Evolutionary conservation across 1,140 invertebrate genomes (phyloP), one percentile per base, ranked within the genome.

Genomic region (Nymphalis io): DNA sequence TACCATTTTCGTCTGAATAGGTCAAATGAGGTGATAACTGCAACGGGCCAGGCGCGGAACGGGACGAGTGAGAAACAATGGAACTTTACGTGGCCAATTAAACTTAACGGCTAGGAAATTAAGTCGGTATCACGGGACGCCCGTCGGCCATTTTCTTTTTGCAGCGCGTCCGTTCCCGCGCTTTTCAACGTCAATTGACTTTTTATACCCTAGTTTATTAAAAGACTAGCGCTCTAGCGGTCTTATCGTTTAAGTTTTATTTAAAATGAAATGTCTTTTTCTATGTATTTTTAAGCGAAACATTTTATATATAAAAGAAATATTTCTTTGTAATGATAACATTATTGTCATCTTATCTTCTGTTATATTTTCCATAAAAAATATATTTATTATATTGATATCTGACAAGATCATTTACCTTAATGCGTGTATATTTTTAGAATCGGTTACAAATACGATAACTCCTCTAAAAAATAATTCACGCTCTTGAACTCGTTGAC

Each of bases 81-180:
- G 81, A 82, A 76, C 72, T 81, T 86, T 84, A 84, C 81, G 77
- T 77, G 73, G 74, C 72, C 77, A 81, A 83, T 86, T 84, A 84
- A 86, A 84, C 73, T 79, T 79, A 82, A 85, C 80, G 72, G 73
- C 74, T 81, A 84, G 82, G 83, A 85, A 84, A 85, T 85, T 83
- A 84, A 83, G 78, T 81, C 77, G 72, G 72, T 84, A 81, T 83
- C 76, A 72, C 72, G 70, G 77, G 68, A 72, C 71, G 66, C 75
- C 68, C 66, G 73, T 70, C 74, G 74, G 76, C 78, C 80, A 80
- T 82, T 82, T 82, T 77, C 73, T 82, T 82, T 82, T 78, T 73
- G 78, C 78, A 65, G 68, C 71, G 78, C 75, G 60, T 73, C 75
- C 75, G 73, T 79, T 79, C 79, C 68, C 77, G 74, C 72, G 75